phyloP scores from a whole-genome alignment of 2,113 vertebrate genomes.

The Hydrochoerus hydrochaeris region DNA sequence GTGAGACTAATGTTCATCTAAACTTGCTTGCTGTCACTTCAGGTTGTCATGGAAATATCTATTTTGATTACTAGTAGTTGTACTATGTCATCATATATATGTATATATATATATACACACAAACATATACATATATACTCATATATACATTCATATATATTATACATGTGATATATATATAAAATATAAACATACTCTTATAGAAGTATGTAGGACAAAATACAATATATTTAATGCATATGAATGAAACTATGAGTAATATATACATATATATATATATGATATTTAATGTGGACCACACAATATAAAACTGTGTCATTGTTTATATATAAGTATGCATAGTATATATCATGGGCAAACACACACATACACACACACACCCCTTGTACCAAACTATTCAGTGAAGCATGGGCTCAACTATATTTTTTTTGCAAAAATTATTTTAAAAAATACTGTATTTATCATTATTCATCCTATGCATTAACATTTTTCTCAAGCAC shows the following conservation, averaged over 20 bases:
- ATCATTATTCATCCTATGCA: background rate
- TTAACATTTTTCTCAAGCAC: background rate
- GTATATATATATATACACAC: background rate
- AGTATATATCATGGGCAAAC: background rate
- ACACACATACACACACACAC: background rate
- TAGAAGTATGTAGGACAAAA: background rate
- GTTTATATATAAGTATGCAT: background rate
- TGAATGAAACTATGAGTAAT: background rate
- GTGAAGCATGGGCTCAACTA: background rate
- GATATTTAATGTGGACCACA: background rate
- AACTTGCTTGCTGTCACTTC: background rate
- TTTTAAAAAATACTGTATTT: conserved; percentile 3
- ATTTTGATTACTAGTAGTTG: background rate
- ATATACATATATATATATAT: too few relatives aligned
- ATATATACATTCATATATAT: background rate
- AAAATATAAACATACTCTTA: background rate
- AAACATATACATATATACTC: background rate
- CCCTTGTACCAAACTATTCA: background rate
- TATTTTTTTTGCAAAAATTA: background rate
- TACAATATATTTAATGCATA: background rate
- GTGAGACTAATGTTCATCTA: background rate
- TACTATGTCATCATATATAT: background rate
- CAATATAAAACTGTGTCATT: background rate
- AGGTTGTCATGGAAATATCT: background rate
- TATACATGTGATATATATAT: background rate